These are phyloP conservation scores for Thera obeliscata DNA, from an alignment of 2,888 invertebrate genomes.

Conservation along the genomic window DNA sequence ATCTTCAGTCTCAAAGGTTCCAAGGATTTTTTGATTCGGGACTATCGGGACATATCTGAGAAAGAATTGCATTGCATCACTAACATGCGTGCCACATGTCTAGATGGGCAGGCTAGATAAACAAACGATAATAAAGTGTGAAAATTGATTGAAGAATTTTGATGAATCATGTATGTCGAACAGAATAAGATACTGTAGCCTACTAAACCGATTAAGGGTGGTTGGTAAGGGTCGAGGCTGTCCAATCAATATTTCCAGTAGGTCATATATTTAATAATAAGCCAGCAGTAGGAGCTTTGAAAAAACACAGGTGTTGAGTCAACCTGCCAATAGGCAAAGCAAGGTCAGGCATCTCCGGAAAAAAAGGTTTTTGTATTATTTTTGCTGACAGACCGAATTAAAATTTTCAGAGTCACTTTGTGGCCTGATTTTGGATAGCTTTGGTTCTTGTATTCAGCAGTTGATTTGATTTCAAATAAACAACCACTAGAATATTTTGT, in stretches of 20 bases:
- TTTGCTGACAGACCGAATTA: no score
- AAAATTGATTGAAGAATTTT: neutral
- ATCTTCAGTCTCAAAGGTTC: neutral
- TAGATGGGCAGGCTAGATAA: neutral
- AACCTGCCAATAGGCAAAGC: neutral
- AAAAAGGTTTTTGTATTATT: no score
- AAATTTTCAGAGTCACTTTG: no score
- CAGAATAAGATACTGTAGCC: no score
- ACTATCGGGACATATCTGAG: neutral
- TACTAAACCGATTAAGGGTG: neutral
- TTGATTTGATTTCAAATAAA: neutral
- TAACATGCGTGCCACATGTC: neutral
- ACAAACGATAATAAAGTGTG: neutral
- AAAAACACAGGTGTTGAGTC: no score
- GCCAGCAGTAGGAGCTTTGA: neutral
- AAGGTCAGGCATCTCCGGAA: neutral
- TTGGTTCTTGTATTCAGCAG: neutral
- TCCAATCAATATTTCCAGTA: neutral
- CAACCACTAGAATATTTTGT: neutral
- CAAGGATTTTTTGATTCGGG: neutral
- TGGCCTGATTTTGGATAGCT: no score
- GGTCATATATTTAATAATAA: no score
- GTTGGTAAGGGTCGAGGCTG: neutral
- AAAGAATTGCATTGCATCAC: neutral
- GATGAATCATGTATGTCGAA: neutral